These are phyloP conservation scores for Tadarida brasiliensis DNA, from an alignment of 2,797 vertebrate genomes.

Conservation along the genomic window DNA sequence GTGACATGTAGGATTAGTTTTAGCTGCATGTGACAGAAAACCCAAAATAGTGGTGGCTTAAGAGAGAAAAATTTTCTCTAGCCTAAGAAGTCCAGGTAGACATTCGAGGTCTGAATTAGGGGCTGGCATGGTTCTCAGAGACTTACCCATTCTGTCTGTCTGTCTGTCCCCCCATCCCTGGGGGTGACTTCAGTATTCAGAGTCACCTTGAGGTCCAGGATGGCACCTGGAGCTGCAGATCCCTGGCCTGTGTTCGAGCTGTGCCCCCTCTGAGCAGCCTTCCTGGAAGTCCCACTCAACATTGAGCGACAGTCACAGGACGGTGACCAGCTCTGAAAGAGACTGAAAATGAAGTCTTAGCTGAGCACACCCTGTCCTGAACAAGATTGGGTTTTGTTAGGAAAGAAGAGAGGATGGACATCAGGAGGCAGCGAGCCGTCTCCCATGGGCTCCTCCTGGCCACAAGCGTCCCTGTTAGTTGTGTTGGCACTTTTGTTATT, in stretches of 20 bases:
- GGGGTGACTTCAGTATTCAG: background rate
- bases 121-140: background rate
- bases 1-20: background rate
- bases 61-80: background rate
- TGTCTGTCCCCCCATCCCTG: background rate
- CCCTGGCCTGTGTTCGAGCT: background rate
- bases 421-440: background rate
- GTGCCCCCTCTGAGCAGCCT: background rate
- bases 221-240: background rate
- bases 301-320: background rate
- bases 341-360: too few species aligned
- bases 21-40: background rate
- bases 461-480: background rate
- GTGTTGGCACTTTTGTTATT: background rate
- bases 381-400: background rate
- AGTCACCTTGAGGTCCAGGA: background rate
- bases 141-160: background rate
- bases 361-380: background rate
- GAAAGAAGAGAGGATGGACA: background rate
- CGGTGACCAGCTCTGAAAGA: background rate
- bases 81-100: background rate
- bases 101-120: background rate
- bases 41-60: background rate
- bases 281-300: background rate
- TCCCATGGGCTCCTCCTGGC: background rate